Conservation (phyloP, 2,888 invertebrate genomes). For the Drosophila helvetica region DNA sequence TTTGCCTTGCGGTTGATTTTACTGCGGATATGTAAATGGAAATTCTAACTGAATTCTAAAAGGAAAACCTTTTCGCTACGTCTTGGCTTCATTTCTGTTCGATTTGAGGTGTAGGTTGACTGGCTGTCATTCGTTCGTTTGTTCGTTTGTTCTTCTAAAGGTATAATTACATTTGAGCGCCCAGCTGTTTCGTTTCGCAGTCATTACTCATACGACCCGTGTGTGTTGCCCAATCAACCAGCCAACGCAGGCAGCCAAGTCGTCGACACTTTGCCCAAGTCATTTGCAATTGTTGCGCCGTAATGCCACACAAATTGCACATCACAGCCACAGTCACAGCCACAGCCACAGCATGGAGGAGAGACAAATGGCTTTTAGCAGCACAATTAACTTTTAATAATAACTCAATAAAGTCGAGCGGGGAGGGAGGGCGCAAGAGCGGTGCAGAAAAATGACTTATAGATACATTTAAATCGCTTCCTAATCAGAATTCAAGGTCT, state of each 20-base stretch:
- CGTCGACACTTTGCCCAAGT: conserved; percentile 58
- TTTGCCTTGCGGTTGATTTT: conserved; percentile 9
- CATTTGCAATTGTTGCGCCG: conserved; percentile 59
- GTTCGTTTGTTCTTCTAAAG: conserved; percentile 31
- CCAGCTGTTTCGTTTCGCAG: conserved; percentile 57
- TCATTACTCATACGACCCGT: conserved; percentile 73
- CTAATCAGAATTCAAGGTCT: conserved; percentile 77
- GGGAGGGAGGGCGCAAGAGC: conserved; percentile 22
- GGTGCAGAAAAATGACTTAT: conserved; percentile 54
- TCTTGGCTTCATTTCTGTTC: not conserved
- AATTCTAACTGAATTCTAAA: not conserved
- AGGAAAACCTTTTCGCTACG: not conserved
- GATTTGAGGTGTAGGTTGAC: conserved; percentile 47
- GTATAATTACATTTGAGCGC: conserved; percentile 57
- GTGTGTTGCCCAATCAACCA: conserved; percentile 29
- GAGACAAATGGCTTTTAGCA: conserved; percentile 53
- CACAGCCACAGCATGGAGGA: conserved; percentile 1
- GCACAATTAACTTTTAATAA: conserved; percentile 71
- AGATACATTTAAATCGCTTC: conserved; percentile 74
- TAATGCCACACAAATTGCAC: conserved; percentile 62
- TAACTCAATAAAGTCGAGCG: conserved; percentile 61
- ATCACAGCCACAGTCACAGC: not conserved
- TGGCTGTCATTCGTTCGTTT: conserved; percentile 21
- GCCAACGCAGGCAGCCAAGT: conserved; percentile 41
- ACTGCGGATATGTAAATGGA: not conserved